A percentile compares a stretch with the other conserved stretches of the same genome.
Evolutionary conservation across 2,888 invertebrate species (phyloP).

Genomic region (Endotricha flammealis): DNA sequence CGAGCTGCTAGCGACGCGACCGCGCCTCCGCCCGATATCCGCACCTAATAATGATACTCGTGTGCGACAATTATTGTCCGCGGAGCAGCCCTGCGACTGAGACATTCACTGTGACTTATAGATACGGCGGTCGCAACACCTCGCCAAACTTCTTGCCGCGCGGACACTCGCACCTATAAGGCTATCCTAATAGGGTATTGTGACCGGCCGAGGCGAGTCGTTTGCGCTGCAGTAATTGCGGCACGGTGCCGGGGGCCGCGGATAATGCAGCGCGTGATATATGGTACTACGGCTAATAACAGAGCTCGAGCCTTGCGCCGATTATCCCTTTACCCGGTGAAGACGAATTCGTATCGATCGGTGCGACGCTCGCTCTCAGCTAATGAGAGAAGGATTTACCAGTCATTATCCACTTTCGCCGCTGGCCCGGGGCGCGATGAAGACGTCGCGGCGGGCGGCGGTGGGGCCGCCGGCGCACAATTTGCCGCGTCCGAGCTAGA

Average conservation of each 20-base stretch:
- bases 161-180: conserved; percentile 30
- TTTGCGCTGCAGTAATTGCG: conserved; percentile 61
- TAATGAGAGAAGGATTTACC: conserved; percentile 74
- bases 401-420: conserved; percentile 75
- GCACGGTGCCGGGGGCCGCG: conserved; percentile 67
- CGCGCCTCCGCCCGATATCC: conserved; percentile 26
- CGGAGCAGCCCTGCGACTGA: conserved; percentile 1
- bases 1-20: conserved; percentile 43
- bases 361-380: conserved; percentile 61
- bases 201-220: conserved; percentile 45
- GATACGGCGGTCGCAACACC: conserved; percentile 3
- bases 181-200: conserved; percentile 54
- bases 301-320: conserved; percentile 57
- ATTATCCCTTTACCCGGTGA: conserved; percentile 71
- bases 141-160: conserved; percentile 10
- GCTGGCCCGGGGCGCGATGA: conserved; percentile 64
- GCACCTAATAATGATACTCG: conserved; percentile 32
- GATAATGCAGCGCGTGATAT: conserved; percentile 71
- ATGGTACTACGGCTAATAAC: conserved; percentile 75
- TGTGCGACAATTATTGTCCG: conserved; percentile 28
- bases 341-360: conserved; percentile 73
- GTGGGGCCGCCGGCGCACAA: conserved; percentile 57
- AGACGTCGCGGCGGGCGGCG: conserved; percentile 48
- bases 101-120: conserved; percentile 8
- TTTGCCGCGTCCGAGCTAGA: conserved; percentile 51